Conservation (phyloP, 2,113 vertebrate genomes). For the Stigmatopora argus region DNA sequence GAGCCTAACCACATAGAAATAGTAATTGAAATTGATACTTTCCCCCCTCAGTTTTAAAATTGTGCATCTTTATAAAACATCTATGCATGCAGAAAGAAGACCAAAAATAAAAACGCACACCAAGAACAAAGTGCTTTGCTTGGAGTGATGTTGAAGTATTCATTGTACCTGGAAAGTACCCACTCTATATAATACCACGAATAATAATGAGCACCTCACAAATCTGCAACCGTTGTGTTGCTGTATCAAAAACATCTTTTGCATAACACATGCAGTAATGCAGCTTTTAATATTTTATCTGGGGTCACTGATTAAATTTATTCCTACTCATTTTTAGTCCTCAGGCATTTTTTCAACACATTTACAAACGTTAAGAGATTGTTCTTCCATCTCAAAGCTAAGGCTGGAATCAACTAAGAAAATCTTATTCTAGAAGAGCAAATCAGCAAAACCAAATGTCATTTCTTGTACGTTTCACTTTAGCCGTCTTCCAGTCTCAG, state of each 20-base stretch:
- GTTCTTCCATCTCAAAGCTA: neutral
- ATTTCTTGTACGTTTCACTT: neutral
- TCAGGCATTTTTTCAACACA: neutral
- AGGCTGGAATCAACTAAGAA: neutral
- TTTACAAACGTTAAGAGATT: neutral
- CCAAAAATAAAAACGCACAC: neutral
- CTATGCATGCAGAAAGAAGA: neutral
- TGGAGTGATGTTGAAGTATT: too few relatives aligned
- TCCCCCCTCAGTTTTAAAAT: too few relatives aligned
- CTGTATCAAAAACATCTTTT: neutral
- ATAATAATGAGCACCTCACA: neutral
- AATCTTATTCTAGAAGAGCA: neutral
- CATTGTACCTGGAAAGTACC: neutral
- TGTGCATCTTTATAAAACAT: neutral
- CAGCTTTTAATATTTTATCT: slow-evolving; percentile 3
- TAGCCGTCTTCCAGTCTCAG: neutral
- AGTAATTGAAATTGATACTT: too few relatives aligned
- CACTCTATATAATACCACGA: neutral
- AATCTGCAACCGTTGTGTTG: neutral
- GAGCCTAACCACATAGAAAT: too few relatives aligned
- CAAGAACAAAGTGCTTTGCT: too few relatives aligned
- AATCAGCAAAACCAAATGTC: neutral
- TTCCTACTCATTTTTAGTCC: neutral
- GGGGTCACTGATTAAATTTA: neutral
- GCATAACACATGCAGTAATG: neutral